These are phyloP conservation scores for Emys orbicularis DNA, from an alignment of 2,797 vertebrate genomes.

Conservation along the genomic window DNA sequence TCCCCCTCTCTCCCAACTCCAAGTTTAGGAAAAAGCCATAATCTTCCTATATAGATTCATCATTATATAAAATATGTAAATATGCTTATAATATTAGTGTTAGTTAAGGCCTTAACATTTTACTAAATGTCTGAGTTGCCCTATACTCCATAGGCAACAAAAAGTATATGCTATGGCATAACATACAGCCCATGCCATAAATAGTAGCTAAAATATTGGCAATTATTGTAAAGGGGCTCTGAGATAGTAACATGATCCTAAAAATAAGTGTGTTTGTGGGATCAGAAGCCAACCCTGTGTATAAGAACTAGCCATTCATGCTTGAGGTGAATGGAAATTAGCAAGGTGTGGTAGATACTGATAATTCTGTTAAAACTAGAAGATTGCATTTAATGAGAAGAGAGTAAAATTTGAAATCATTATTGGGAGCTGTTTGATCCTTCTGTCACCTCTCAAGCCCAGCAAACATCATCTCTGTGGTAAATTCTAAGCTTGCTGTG, in stretches of 20 bases:
- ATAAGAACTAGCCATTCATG: neutral
- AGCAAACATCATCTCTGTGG: neutral
- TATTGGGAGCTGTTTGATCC: neutral
- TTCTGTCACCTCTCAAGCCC: neutral
- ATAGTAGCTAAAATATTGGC: neutral
- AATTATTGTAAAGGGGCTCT: neutral
- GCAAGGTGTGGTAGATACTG: neutral
- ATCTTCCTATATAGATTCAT: neutral
- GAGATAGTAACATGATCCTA: neutral
- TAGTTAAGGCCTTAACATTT: neutral
- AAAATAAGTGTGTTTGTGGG: neutral
- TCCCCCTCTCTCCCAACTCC: neutral
- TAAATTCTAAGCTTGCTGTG: accelerated
- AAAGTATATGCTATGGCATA: neutral
- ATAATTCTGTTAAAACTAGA: neutral
- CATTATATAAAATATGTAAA: accelerated
- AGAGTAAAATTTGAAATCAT: neutral
- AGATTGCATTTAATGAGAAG: neutral
- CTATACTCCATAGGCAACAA: neutral
- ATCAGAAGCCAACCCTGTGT: neutral
- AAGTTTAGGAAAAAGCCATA: neutral
- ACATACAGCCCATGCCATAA: neutral
- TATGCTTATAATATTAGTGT: neutral
- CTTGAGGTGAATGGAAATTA: neutral
- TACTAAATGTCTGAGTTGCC: neutral